A percentile compares a stretch with the other conserved stretches of the same genome.
These are phyloP conservation scores for Trididemnum clinides DNA, from an alignment of 23 tunicate species.

Conservation along the genomic window DNA sequence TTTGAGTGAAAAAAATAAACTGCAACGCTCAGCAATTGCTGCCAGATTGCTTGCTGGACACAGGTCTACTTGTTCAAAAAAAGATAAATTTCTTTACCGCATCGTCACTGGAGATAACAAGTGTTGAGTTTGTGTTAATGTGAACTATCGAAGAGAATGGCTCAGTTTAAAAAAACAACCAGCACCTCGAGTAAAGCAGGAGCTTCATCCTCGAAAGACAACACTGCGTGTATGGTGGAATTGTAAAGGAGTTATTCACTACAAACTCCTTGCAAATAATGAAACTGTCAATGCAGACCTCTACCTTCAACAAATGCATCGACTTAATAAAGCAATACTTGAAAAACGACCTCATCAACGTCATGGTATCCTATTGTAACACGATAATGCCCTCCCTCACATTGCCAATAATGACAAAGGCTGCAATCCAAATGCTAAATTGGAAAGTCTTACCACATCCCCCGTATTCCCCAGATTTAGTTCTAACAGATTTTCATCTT, in stretches of 20 bases:
- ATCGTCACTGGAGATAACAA: not conserved
- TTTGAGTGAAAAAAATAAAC: not conserved
- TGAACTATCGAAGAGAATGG: not conserved
- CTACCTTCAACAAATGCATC: no score
- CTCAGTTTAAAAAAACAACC: not conserved
- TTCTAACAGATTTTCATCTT: no score
- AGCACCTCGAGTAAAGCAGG: not conserved
- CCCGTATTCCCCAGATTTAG: no score
- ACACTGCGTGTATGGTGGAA: not conserved
- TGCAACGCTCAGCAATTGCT: not conserved
- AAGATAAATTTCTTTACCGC: not conserved
- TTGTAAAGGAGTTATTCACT: not conserved
- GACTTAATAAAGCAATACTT: no score
- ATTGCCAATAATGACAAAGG: no score
- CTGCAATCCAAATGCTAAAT: no score
- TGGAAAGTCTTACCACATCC: no score
- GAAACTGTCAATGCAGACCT: no score
- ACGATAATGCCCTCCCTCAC: no score
- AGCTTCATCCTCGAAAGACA: not conserved
- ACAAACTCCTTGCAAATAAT: not conserved
- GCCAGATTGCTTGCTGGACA: not conserved
- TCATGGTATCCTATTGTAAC: no score
- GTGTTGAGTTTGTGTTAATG: not conserved
- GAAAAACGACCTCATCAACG: no score
- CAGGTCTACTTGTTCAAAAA: not conserved